phyloP scores from a whole-genome alignment of 2,113 vertebrate species.

The Isichthys henryi region DNA sequence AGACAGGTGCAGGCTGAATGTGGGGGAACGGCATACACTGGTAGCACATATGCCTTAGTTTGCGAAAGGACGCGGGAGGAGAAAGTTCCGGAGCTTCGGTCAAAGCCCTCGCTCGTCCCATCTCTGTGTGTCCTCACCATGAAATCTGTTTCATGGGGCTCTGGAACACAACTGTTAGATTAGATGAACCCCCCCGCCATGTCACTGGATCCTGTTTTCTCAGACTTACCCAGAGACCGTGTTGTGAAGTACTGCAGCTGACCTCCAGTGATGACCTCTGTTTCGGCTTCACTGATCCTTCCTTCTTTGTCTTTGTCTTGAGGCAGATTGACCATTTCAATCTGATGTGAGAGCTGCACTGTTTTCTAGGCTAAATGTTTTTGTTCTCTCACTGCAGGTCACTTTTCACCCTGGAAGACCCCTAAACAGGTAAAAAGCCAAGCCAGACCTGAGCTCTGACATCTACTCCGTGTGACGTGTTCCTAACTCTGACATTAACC shows the following conservation, averaged over 20 bases:
- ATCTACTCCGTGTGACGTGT: conserved; percentile 23
- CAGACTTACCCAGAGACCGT: background rate
- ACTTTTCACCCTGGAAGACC: conserved; percentile 98
- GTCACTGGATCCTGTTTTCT: background rate
- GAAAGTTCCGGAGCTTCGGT: background rate
- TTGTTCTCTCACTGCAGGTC: conserved; percentile 83
- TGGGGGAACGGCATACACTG: background rate
- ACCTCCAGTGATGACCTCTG: background rate
- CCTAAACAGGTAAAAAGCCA: conserved; percentile 84
- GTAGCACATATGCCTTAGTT: background rate
- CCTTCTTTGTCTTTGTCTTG: background rate
- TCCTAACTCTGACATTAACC: background rate
- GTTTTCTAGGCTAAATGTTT: conserved; percentile 44
- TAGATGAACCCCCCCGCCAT: background rate
- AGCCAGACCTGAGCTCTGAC: conserved; percentile 40
- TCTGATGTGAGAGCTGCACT: conserved; percentile 2
- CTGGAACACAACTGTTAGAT: background rate
- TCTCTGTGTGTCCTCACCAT: background rate
- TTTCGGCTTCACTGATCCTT: background rate
- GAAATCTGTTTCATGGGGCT: background rate
- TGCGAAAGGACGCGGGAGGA: background rate
- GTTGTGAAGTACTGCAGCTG: background rate
- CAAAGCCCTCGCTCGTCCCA: background rate
- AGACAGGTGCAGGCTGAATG: background rate
- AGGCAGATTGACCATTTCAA: background rate